A percentile compares a stretch with the other conserved stretches of the same genome.
These are phyloP conservation scores for Tenthredo scrophulariae DNA, from an alignment of 2,888 invertebrate genomes.

Conservation along the genomic window DNA sequence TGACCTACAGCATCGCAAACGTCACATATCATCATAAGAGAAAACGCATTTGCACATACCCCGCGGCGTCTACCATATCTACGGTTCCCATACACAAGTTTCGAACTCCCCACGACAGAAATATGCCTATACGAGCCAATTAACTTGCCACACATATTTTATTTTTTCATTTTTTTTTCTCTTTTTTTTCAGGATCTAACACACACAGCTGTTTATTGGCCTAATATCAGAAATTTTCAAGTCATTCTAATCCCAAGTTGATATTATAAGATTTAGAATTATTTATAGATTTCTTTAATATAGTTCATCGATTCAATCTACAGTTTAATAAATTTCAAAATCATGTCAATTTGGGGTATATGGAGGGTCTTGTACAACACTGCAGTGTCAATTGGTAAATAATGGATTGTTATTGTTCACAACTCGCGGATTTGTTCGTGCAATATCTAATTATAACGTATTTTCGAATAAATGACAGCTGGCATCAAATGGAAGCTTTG, in stretches of 20 bases:
- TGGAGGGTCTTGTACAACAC: neutral
- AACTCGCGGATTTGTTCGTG: neutral
- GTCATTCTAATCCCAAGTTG: neutral
- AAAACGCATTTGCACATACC: conserved; percentile 41
- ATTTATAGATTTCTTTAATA: neutral
- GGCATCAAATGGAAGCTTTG: neutral
- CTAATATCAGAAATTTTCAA: neutral
- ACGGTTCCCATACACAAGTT: neutral
- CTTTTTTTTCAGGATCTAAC: neutral
- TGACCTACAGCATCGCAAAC: conserved; percentile 76
- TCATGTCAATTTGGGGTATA: neutral
- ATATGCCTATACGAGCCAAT: conserved; percentile 4
- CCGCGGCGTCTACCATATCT: neutral
- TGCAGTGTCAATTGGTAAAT: neutral
- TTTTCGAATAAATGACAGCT: conserved; percentile 31
- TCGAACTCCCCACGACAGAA: neutral
- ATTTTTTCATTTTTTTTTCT: neutral
- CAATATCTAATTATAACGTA: conserved; percentile 11
- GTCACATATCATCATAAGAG: conserved; percentile 48
- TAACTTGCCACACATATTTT: neutral
- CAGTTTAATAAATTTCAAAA: neutral
- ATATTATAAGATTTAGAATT: neutral
- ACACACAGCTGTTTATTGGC: neutral
- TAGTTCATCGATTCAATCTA: neutral
- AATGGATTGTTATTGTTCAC: conserved; percentile 13